phyloP scores from a whole-genome alignment of 2,113 vertebrate species.

The Meleagris gallopavo region DNA sequence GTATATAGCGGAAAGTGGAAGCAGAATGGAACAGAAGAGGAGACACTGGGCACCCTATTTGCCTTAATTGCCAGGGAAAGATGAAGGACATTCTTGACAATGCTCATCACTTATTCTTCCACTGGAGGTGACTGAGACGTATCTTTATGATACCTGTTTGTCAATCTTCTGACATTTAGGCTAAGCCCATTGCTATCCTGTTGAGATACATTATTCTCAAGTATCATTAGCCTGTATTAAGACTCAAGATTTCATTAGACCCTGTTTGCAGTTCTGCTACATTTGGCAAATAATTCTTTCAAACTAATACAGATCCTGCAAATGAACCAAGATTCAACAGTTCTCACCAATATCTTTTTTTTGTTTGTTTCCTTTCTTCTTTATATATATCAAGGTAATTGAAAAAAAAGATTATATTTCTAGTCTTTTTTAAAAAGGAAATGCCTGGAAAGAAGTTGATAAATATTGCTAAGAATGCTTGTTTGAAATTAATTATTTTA shows the following conservation, averaged over 20 bases:
- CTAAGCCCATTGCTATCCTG: conserved; percentile 7
- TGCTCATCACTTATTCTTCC: conserved; percentile 35
- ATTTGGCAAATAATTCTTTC: conserved; percentile 10
- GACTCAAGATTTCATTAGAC: conserved; percentile 28
- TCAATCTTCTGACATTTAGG: conserved; percentile 42
- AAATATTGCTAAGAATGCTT: not conserved
- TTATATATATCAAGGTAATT: not conserved
- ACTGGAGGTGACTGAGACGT: conserved; percentile 35
- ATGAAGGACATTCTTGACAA: conserved; percentile 42
- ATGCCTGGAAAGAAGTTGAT: not conserved
- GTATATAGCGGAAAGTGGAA: not conserved
- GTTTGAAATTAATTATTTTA: not conserved
- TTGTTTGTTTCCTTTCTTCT: not conserved
- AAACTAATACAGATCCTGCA: not conserved
- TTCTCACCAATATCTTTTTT: not conserved
- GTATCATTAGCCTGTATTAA: conserved; percentile 27
- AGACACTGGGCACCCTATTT: not conserved
- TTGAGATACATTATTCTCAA: conserved; percentile 40
- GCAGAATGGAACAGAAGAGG: not conserved
- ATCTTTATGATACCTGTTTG: conserved; percentile 52
- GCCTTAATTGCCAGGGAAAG: conserved; percentile 47
- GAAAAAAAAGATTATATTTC: not conserved
- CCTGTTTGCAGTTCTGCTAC: not conserved
- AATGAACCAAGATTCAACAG: not conserved
- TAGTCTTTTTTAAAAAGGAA: not conserved